Percentiles rank a stretch among this genome's conserved stretches.
phyloP scores from a whole-genome alignment of 2,797 vertebrate genomes.

The Salmo trutta region DNA sequence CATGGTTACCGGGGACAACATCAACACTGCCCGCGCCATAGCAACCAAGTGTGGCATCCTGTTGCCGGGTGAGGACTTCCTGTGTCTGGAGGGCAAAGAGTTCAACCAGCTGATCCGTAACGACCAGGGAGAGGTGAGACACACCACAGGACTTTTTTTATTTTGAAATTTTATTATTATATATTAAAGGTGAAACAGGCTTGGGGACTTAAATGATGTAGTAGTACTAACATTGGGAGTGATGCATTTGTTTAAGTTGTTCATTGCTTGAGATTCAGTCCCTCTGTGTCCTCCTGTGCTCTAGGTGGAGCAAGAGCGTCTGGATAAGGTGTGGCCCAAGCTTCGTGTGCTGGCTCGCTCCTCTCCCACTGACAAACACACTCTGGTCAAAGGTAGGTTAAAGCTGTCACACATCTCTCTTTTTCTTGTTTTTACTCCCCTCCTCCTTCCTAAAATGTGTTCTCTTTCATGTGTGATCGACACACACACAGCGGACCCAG shows the following conservation, averaged over 20 bases:
- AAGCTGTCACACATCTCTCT: not conserved
- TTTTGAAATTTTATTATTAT: not conserved
- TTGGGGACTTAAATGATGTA: not conserved
- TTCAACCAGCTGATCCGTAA: constrained; percentile 96
- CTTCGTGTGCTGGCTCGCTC: constrained; percentile 94
- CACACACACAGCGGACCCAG: not conserved
- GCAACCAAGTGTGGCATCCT: constrained; percentile 96
- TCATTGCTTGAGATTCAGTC: not conserved
- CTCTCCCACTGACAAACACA: constrained; percentile 97
- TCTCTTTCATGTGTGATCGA: not conserved
- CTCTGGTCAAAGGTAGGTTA: constrained; percentile 92
- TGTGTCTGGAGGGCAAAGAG: constrained; percentile 95
- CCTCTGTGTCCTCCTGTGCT: not conserved
- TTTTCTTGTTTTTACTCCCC: not conserved
- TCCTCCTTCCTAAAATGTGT: not conserved
- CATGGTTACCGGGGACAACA: constrained; percentile 98
- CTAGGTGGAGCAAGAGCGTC: constrained; percentile 95
- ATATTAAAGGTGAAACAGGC: not conserved
- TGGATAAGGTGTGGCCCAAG: constrained; percentile 97
- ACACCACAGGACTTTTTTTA: not conserved
- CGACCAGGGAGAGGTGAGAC: constrained; percentile 90
- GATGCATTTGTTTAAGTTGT: not conserved
- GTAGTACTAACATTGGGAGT: not conserved
- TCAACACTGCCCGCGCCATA: constrained; percentile 96
- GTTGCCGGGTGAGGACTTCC: constrained; percentile 87